These are phyloP conservation scores for Adelphocoris suturalis DNA, from an alignment of 2,888 invertebrate genomes.

Conservation along the genomic window DNA sequence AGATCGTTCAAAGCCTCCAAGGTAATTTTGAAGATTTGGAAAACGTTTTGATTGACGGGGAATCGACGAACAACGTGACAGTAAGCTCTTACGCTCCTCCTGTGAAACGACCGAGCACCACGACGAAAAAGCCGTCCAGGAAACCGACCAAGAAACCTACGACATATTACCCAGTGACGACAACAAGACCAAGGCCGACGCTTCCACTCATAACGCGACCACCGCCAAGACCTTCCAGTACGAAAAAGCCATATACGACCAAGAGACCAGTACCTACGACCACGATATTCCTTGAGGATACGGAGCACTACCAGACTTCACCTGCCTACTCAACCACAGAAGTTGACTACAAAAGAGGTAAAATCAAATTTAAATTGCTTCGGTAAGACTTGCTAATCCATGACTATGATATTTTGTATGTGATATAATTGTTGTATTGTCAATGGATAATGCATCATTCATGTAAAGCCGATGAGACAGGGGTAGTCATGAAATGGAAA, in stretches of 20 bases:
- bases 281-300: constrained; percentile 70
- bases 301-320: constrained; percentile 64
- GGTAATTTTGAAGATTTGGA: constrained; percentile 90
- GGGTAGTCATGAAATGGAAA: not conserved
- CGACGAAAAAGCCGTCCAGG: constrained; percentile 77
- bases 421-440: too few relatives aligned
- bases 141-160: constrained; percentile 76
- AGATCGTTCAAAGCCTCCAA: constrained; percentile 90
- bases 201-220: constrained; percentile 73
- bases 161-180: constrained; percentile 74
- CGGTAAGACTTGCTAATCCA: not conserved
- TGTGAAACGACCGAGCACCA: constrained; percentile 78
- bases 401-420: not conserved
- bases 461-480: not conserved
- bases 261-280: constrained; percentile 79
- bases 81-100: constrained; percentile 76
- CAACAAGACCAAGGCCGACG: constrained; percentile 74
- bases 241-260: constrained; percentile 77
- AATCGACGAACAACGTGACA: constrained; percentile 76
- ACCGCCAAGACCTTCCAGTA: constrained; percentile 76
- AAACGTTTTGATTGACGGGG: constrained; percentile 85
- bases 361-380: constrained; percentile 69
- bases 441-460: too few relatives aligned
- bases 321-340: constrained; percentile 73
- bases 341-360: constrained; percentile 79